Evolutionary conservation across 2,888 invertebrate genomes (phyloP), one percentile per base, ranked within the genome.

Genomic region (Caenorhabditis parvicauda): DNA sequence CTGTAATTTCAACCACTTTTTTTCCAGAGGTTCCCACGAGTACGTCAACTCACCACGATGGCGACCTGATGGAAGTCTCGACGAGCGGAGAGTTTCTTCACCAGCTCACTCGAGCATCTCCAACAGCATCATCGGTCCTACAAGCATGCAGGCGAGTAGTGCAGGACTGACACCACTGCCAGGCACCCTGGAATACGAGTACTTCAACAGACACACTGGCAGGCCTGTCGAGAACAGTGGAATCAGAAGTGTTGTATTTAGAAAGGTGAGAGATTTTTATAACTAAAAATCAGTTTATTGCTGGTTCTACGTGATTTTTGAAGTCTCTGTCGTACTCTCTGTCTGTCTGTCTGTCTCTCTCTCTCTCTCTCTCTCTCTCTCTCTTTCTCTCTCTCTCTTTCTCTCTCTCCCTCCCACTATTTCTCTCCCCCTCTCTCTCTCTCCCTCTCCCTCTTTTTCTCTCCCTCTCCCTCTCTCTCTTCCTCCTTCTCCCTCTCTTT

Each of bases 31-130:
- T 35, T 70, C 70, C 6, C 72, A 72, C 51, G 72, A 72, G 29
- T 72, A 72, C 39, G 70, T 72, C 24, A 72, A 72, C 41, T 65
- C 64, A 5, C 70, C 70, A 6, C 52, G 64, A 29, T 67, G 62
- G 43, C 60, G 69, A 21, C 50, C 63, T 5, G 69, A 69, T 38
- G 66, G 63, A 27, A 59, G 61, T 52, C 55, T 64, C 3, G 58
- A 58, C 29, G 69, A 66, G 41, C 19, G 67, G 28, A 35, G 67
- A 7, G 64, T 68, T 7, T 59, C 59, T n/a, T 64, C 64, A n/a
- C 67, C 67, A 5, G 67, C 64, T 3, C 55, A 58, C 28, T 65
- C 65, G 1, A 54, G 55, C 37, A 42, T 59, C 1, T 63, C 63
- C 12, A 59, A 54, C 25, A 43, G 52, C 17, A 54, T 48, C 37